phyloP scores from a whole-genome alignment of 2,888 invertebrate species.

The Hypolimnas misippus region DNA sequence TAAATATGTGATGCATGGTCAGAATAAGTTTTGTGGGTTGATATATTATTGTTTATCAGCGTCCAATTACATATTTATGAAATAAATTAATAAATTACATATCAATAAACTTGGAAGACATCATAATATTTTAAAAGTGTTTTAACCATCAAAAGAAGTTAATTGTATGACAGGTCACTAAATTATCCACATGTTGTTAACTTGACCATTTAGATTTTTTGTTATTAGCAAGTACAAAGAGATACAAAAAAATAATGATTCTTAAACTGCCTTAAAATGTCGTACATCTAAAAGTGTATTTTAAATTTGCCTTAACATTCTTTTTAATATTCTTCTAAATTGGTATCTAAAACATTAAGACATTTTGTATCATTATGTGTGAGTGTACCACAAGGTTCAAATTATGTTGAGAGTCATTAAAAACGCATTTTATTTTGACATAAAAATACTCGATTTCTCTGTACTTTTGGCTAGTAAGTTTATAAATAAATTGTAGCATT shows the following conservation, averaged over 20 bases:
- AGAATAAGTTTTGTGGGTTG: too few species aligned
- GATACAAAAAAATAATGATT: slow-evolving; percentile 1
- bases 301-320: neutral
- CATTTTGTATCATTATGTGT: neutral
- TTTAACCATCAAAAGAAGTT: too few species aligned
- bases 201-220: neutral
- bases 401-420: slow-evolving; percentile 2
- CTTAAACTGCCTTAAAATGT: too few species aligned
- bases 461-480: neutral
- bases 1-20: too few species aligned
- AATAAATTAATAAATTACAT: too few species aligned
- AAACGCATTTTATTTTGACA: neutral
- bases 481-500: neutral
- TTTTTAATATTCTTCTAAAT: neutral
- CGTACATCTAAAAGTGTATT: neutral
- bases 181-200: too few species aligned
- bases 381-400: neutral
- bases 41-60: too few species aligned
- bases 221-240: neutral
- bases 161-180: too few species aligned
- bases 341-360: neutral
- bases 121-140: too few species aligned
- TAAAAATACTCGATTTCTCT: neutral
- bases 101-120: too few species aligned
- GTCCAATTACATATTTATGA: too few species aligned